Percentiles rank a stretch among this genome's conserved stretches.
phyloP scores from a whole-genome alignment of 2,113 vertebrate genomes.

The Chaetodon auriga region DNA sequence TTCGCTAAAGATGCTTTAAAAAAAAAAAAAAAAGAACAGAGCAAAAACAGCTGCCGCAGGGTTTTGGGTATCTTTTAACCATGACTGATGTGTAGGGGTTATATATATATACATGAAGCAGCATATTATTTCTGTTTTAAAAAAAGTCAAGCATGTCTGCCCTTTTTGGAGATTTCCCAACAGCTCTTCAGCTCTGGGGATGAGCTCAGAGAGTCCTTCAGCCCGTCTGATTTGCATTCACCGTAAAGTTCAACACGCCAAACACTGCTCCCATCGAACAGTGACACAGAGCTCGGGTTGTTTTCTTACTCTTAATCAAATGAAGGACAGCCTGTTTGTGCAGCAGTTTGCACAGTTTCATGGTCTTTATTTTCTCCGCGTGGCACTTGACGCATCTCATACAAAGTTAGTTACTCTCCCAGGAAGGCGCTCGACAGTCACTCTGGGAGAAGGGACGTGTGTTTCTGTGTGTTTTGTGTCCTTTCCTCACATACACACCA shows the following conservation, averaged over 20 bases:
- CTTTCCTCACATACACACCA: constrained; percentile 50
- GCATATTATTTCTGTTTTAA: not conserved
- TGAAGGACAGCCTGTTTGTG: constrained; percentile 51
- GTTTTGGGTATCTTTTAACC: not conserved
- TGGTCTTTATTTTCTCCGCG: constrained; percentile 50
- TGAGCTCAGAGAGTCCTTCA: constrained; percentile 42
- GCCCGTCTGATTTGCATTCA: constrained; percentile 56
- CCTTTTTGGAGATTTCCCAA: constrained; percentile 41
- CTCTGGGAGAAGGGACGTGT: constrained; percentile 58
- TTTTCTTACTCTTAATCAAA: constrained; percentile 64
- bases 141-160: constrained; percentile 3
- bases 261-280: constrained; percentile 24
- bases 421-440: constrained; percentile 30
- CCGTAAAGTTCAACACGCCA: constrained; percentile 46
- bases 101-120: constrained; percentile 1
- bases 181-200: constrained; percentile 49
- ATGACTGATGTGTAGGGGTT: not conserved
- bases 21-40: not conserved
- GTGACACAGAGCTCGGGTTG: constrained; percentile 21
- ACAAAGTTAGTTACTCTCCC: constrained; percentile 48
- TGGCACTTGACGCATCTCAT: constrained; percentile 54
- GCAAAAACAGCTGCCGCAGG: not conserved
- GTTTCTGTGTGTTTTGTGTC: constrained; percentile 51
- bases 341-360: constrained; percentile 35
- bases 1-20: not conserved